Evolutionary conservation across 2,888 invertebrate genomes (phyloP).

Genomic region (Sinohyriopsis cumingii): DNA sequence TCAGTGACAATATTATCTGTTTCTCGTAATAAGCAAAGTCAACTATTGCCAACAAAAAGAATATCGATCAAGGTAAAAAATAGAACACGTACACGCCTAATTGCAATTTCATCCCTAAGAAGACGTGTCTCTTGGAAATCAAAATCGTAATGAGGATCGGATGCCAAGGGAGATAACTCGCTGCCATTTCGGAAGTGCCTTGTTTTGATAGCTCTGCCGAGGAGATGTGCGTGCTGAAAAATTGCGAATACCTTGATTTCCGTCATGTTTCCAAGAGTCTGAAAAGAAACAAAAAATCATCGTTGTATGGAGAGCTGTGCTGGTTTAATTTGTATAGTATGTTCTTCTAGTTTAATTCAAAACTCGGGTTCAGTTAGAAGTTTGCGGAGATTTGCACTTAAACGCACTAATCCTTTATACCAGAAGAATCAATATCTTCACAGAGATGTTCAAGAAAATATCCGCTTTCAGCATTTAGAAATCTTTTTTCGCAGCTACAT

Average conservation of each 20-base stretch:
- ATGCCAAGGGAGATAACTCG: constrained; percentile 31
- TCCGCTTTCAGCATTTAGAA: too few relatives aligned
- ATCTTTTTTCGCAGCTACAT: too few relatives aligned
- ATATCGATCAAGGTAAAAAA: background rate
- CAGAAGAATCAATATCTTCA: too few relatives aligned
- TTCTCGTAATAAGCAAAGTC: too few relatives aligned
- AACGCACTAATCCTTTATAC: too few relatives aligned
- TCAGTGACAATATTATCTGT: too few relatives aligned
- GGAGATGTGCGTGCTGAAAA: constrained; percentile 49
- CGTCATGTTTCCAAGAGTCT: constrained; percentile 20
- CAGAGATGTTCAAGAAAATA: too few relatives aligned
- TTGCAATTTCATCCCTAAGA: constrained; percentile 10
- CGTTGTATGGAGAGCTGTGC: background rate
- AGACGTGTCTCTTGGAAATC: constrained; percentile 37
- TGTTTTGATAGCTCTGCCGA: constrained; percentile 41
- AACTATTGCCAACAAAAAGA: too few relatives aligned
- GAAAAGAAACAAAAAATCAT: constrained; percentile 8
- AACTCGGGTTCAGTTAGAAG: too few relatives aligned
- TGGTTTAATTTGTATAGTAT: too few relatives aligned
- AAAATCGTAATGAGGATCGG: constrained; percentile 45
- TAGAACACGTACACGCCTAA: constrained; percentile 3
- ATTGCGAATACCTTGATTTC: constrained; percentile 43
- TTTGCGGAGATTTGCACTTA: too few relatives aligned
- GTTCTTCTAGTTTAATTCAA: too few relatives aligned
- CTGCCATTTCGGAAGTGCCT: constrained; percentile 35